Evolutionary conservation across 37 sponge, comb jelly and placozoan species (phyloP).

Genomic region (Chondrilla cf. caribensis): DNA sequence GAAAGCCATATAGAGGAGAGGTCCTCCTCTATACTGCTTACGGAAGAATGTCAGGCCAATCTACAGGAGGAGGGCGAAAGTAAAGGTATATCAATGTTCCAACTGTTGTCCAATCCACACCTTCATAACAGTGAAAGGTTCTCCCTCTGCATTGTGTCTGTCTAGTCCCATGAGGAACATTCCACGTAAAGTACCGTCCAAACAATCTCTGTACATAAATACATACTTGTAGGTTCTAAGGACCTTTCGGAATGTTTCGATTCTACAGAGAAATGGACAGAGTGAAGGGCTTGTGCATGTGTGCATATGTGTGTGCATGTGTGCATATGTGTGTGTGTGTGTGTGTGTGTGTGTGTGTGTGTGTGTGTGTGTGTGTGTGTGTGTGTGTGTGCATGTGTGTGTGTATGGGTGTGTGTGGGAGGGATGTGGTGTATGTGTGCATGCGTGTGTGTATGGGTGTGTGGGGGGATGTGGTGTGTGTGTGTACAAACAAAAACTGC

Average conservation of each 20-base stretch:
- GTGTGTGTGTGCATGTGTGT: conserved; percentile 22
- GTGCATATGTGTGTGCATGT: too few relatives aligned
- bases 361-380: neutral
- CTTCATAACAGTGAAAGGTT: conserved; percentile 46
- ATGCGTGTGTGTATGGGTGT: conserved; percentile 11
- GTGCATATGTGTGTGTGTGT: too few relatives aligned
- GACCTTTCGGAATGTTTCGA: conserved; percentile 42
- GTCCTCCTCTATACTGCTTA: conserved; percentile 59
- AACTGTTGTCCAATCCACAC: neutral
- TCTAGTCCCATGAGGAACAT: conserved; percentile 48
- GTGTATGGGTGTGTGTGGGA: conserved; percentile 17
- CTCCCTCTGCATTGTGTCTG: conserved; percentile 16
- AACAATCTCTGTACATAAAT: conserved; percentile 51
- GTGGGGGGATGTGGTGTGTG: neutral
- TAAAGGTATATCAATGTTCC: neutral
- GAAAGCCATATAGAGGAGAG: conserved; percentile 45
- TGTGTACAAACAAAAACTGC: too few relatives aligned
- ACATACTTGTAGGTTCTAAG: conserved; percentile 54
- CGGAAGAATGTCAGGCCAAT: conserved; percentile 62
- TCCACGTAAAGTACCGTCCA: conserved; percentile 77
- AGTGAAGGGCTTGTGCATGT: too few relatives aligned
- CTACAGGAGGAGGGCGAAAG: neutral
- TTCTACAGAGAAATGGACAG: neutral
- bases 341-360: too few relatives aligned
- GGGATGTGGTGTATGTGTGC: conserved; percentile 21